These are phyloP conservation scores for Acanthisitta chloris DNA, from an alignment of 2,113 vertebrate genomes.

Conservation along the genomic window DNA sequence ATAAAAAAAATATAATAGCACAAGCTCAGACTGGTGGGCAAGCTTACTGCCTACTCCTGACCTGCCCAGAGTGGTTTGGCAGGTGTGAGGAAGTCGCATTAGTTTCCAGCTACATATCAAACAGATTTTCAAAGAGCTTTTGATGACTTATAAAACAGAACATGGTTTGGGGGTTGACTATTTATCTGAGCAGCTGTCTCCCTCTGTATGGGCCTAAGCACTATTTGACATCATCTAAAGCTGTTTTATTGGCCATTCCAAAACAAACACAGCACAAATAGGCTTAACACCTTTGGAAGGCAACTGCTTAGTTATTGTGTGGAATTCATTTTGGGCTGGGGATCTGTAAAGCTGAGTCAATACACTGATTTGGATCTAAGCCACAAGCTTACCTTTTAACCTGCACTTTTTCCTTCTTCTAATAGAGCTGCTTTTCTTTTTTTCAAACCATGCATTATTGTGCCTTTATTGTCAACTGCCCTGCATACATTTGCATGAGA, in stretches of 20 bases:
- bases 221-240: slow-evolving; percentile 61
- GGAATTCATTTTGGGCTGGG: slow-evolving; percentile 43
- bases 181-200: slow-evolving; percentile 64
- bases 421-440: neutral
- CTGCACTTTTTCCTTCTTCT: slow-evolving; percentile 23
- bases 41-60: slow-evolving; percentile 44
- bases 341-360: slow-evolving; percentile 53
- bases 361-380: slow-evolving; percentile 23
- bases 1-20: neutral
- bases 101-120: slow-evolving; percentile 42
- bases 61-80: slow-evolving; percentile 9
- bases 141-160: slow-evolving; percentile 58
- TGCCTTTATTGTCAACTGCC: neutral
- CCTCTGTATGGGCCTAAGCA: slow-evolving; percentile 42
- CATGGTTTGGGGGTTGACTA: slow-evolving; percentile 28
- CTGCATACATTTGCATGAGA: neutral
- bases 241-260: slow-evolving; percentile 64
- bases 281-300: slow-evolving; percentile 65
- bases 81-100: neutral
- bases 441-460: neutral
- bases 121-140: slow-evolving; percentile 67
- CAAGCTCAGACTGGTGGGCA: neutral
- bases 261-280: slow-evolving; percentile 59
- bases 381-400: slow-evolving; percentile 36
- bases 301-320: slow-evolving; percentile 48